These are phyloP conservation scores for Ispidina lecontei DNA, from an alignment of 2,797 vertebrate genomes.

Conservation along the genomic window DNA sequence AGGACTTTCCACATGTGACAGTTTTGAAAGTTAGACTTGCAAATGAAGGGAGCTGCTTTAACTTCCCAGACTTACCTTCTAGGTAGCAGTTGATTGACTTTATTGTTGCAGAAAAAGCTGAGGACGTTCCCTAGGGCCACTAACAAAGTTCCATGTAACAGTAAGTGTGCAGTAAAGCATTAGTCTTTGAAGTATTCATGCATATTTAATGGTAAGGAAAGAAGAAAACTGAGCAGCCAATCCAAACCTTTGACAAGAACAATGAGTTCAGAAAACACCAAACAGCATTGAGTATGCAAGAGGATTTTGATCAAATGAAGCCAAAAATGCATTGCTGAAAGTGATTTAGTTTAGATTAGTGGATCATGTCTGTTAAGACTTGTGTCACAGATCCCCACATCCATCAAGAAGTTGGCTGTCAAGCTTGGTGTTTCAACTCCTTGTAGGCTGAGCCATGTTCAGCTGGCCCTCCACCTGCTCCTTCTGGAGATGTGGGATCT, in stretches of 20 bases:
- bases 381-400: not conserved
- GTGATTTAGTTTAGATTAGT: not conserved
- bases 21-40: slow-evolving; percentile 44
- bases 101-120: slow-evolving; percentile 37
- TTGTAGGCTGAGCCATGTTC: not conserved
- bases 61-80: not conserved
- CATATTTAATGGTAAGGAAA: slow-evolving; percentile 18
- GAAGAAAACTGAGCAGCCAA: not conserved
- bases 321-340: not conserved
- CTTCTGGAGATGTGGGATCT: not conserved
- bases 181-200: slow-evolving; percentile 39
- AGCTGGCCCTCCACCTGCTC: not conserved
- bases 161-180: slow-evolving; percentile 6
- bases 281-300: not conserved
- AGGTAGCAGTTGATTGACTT: slow-evolving; percentile 42
- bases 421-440: not conserved
- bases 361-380: not conserved
- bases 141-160: not conserved
- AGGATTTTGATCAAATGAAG: not conserved
- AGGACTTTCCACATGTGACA: not conserved
- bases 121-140: slow-evolving; percentile 46
- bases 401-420: not conserved
- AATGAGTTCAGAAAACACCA: not conserved
- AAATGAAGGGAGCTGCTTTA: slow-evolving; percentile 16
- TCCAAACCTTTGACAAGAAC: not conserved